These are phyloP conservation scores for Ondatra zibethicus DNA, from an alignment of 2,113 vertebrate genomes.

Conservation along the genomic window DNA sequence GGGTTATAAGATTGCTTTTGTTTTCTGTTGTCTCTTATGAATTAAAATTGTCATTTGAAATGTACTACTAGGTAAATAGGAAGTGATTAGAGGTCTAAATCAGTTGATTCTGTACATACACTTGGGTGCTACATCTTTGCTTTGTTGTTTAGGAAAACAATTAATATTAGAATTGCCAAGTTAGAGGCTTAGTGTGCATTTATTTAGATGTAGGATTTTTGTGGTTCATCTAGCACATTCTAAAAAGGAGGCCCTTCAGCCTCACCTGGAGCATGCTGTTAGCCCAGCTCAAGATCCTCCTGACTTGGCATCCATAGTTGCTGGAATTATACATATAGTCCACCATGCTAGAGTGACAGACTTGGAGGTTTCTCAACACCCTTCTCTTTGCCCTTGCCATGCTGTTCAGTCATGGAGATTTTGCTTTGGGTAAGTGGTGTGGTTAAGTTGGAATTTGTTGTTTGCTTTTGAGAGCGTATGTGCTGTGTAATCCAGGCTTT, in stretches of 20 bases:
- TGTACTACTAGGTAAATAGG: not conserved
- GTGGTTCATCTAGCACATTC: not conserved
- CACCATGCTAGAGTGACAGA: not conserved
- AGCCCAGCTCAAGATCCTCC: not conserved
- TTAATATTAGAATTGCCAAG: slow-evolving; percentile 1
- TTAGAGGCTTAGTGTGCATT: not conserved
- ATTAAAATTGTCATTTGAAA: not conserved
- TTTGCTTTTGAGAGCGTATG: not conserved
- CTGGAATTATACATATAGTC: not conserved
- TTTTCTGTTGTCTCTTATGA: not conserved
- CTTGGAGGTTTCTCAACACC: not conserved
- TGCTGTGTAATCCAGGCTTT: not conserved
- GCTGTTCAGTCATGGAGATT: not conserved
- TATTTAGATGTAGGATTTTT: slow-evolving; percentile 6
- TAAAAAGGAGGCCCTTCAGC: not conserved
- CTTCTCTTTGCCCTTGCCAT: not conserved
- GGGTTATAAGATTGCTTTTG: not conserved
- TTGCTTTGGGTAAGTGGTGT: not conserved
- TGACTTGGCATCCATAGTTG: not conserved
- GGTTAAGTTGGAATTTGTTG: not conserved
- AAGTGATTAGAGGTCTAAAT: not conserved
- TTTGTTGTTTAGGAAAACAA: slow-evolving; percentile 2
- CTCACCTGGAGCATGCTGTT: not conserved
- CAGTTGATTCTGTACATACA: not conserved
- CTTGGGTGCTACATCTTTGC: not conserved